phyloP scores from a whole-genome alignment of 1,140 invertebrate species.

The Conus betulinus region DNA sequence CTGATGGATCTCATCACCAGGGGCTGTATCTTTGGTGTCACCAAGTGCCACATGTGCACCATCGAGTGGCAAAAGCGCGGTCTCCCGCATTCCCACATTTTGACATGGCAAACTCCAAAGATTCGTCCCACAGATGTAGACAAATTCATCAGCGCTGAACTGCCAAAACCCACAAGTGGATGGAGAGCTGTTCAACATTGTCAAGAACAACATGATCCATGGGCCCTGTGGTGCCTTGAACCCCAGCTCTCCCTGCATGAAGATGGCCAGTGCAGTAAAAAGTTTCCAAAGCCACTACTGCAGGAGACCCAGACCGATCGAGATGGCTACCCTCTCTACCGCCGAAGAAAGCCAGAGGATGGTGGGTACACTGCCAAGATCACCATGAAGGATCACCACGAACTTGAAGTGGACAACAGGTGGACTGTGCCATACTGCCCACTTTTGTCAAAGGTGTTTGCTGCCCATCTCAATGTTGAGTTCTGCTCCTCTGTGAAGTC shows the following conservation, averaged over 20 bases:
- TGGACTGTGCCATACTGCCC: slow-evolving; percentile 56
- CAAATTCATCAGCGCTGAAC: not conserved
- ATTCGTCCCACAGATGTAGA: slow-evolving; percentile 17
- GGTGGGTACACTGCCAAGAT: not conserved
- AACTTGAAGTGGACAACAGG: slow-evolving; percentile 44
- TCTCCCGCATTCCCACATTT: slow-evolving; percentile 78
- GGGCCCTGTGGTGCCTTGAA: slow-evolving; percentile 55
- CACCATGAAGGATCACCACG: slow-evolving; percentile 14
- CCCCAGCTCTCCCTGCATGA: slow-evolving; percentile 57
- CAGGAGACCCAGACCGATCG: slow-evolving; percentile 35
- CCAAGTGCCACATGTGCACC: slow-evolving; percentile 52
- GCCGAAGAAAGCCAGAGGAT: slow-evolving; percentile 52
- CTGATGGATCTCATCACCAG: slow-evolving; percentile 50
- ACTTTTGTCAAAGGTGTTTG: slow-evolving; percentile 34
- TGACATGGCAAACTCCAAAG: slow-evolving; percentile 71
- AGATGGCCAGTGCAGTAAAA: slow-evolving; percentile 30
- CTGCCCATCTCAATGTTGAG: slow-evolving; percentile 54
- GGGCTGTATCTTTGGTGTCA: slow-evolving; percentile 9
- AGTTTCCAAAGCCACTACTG: not conserved
- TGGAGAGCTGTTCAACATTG: slow-evolving; percentile 40
- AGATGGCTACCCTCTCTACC: slow-evolving; percentile 75
- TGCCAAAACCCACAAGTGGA: slow-evolving; percentile 17
- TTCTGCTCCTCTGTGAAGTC: slow-evolving; percentile 46
- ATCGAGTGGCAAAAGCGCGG: slow-evolving; percentile 78
- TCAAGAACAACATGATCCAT: slow-evolving; percentile 57